A percentile compares a stretch with the other conserved stretches of the same genome.
Conservation (phyloP, 92 coral and sea anemone genomes). For the Ricordea florida region DNA sequence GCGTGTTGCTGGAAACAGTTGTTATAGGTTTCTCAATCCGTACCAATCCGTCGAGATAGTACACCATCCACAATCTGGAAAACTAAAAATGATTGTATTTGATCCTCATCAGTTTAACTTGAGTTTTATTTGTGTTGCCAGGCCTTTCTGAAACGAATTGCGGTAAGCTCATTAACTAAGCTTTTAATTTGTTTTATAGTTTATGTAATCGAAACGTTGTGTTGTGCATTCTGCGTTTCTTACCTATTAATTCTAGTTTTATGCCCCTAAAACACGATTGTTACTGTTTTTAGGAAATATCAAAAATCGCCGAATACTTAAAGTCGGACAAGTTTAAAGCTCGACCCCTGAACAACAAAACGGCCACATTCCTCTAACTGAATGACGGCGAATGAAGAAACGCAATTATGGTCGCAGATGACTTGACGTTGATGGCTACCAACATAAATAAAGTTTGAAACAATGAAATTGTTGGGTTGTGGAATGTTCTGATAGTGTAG, state of each 20-base stretch:
- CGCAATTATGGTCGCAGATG: too few relatives aligned
- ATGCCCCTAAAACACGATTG: background rate
- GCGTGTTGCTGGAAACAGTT: too few relatives aligned
- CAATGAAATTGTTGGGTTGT: too few relatives aligned
- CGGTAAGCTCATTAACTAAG: slow-evolving; percentile 48
- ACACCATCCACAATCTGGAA: too few relatives aligned
- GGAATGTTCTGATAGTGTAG: too few relatives aligned
- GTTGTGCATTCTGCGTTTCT: background rate
- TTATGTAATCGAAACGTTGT: background rate
- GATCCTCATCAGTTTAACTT: background rate
- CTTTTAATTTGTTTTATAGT: too few relatives aligned
- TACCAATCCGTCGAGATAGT: too few relatives aligned
- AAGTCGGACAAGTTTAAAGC: slow-evolving; percentile 85
- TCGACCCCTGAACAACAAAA: slow-evolving; percentile 75
- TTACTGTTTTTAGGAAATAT: slow-evolving; percentile 60
- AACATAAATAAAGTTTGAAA: too few relatives aligned
- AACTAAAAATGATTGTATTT: background rate
- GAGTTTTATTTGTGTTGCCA: background rate
- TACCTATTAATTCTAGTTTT: background rate
- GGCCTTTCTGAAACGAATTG: slow-evolving; percentile 69
- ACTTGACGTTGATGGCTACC: too few relatives aligned
- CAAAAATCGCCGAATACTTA: slow-evolving; percentile 81
- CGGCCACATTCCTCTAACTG: slow-evolving; percentile 64
- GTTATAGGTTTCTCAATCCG: too few relatives aligned
- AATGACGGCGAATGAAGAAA: background rate